These are phyloP conservation scores for Trypoxylon attenuatum DNA, from an alignment of 2,888 invertebrate genomes.

Conservation along the genomic window DNA sequence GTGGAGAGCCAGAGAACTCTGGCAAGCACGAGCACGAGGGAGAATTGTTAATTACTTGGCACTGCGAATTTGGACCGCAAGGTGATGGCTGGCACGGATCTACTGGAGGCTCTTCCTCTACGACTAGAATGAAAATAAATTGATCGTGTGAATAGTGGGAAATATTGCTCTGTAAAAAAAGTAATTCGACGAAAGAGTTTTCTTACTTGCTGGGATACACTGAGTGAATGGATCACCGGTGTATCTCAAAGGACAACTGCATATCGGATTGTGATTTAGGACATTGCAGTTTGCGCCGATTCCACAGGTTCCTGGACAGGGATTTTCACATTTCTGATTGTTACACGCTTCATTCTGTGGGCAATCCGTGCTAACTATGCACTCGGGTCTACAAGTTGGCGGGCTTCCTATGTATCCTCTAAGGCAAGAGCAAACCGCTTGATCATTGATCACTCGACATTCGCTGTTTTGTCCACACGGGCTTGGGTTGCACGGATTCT, in stretches of 20 bases:
- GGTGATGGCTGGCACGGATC: conserved; percentile 87
- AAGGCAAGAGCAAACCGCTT: conserved; percentile 76
- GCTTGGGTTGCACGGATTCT: conserved; percentile 80
- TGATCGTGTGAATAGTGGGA: background rate
- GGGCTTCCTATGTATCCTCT: conserved; percentile 86
- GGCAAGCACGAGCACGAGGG: conserved; percentile 78
- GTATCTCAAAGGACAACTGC: conserved; percentile 81
- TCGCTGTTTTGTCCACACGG: conserved; percentile 73
- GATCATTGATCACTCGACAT: conserved; percentile 75
- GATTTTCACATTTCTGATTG: conserved; percentile 88
- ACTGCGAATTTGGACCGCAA: conserved; percentile 82
- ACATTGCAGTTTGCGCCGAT: conserved; percentile 84
- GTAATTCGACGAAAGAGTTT: conserved; percentile 75
- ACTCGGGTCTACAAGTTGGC: conserved; percentile 87
- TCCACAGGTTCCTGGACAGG: conserved; percentile 90
- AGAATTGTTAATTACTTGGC: conserved; percentile 73
- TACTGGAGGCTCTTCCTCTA: conserved; percentile 68
- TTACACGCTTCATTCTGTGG: conserved; percentile 84
- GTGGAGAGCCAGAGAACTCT: conserved; percentile 79
- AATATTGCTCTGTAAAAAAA: conserved; percentile 76
- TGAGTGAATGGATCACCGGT: conserved; percentile 86
- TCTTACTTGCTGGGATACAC: conserved; percentile 77
- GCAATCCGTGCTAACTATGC: conserved; percentile 85
- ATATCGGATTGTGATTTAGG: conserved; percentile 87
- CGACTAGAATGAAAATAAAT: conserved; percentile 17